Percentiles rank a stretch among this genome's conserved stretches.
Conservation (phyloP, 2,113 vertebrate genomes). For the mouse (Mus musculus) region GRCm39 chr16:88648001-88648500, state of each 20-base stretch:
- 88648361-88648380: neutral
- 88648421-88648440: neutral
- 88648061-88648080: neutral
- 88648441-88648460: neutral
- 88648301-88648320: constrained; percentile 6
- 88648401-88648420: neutral
- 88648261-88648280: constrained; percentile 23
- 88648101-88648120: neutral
- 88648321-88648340: constrained; percentile 36
- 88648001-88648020: neutral
- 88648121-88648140: neutral
- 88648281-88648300: constrained; percentile 22
- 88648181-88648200: constrained; percentile 11
- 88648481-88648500: neutral
- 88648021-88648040: neutral
- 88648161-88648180: neutral
- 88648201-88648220: neutral
- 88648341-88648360: constrained; percentile 15
- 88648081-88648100: neutral
- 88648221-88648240: neutral
- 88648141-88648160: neutral
- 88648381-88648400: neutral
- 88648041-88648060: neutral
- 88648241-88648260: neutral
- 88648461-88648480: neutral